Base-by-base conservation (phyloP, 2,888 invertebrate species). In the Eustalomyia histrio region DNA sequence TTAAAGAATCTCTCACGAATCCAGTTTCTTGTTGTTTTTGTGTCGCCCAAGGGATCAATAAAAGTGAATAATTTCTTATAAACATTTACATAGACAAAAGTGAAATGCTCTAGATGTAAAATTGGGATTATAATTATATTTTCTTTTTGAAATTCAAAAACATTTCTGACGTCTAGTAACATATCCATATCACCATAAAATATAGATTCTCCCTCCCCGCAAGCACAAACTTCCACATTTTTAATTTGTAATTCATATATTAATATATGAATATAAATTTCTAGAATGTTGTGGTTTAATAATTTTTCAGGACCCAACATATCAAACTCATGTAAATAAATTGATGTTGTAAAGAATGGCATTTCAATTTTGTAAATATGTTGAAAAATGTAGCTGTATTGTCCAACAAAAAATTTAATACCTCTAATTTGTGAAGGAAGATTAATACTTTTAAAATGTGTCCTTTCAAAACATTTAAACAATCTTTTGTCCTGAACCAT, bases 181-280 rank as follows among this genome's bases (percentile, higher is more conserved):
- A 33, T 47, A 6, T 43, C 21, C n/a, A n/a, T n/a, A 3, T 47
- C 33, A 0, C 8, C 24, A 10, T n/a, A 63, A 63, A 63, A 43
- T 9, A 63, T 47, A 24, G 24, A 43, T 63, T 63, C 47, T 1
- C 43, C 24, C 24, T 63, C 43, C n/a, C 47, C 61, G 16, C 61
- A 63, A 6, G 43, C 24, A 10, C 61, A 63, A 21, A 5, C 24
- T n/a, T 9, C 47, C 1, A 9, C 61, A 47, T 21, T 24, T 43
- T 10, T 47, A 24, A 63, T 43, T 8, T 63, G 43, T 5, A n/a
- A n/a, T 24, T 63, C 47, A 10, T 63, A 43, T n/a, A 47, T 14
- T 8, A 63, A n/a, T n/a, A 21, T n/a, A 24, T 63, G 43, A 6
- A 61, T 63, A n/a, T 63, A 63, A 21, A 63, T 47, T 0, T 63